These are phyloP conservation scores for Uropetala carovei DNA, from an alignment of 2,888 invertebrate genomes.

Conservation along the genomic window DNA sequence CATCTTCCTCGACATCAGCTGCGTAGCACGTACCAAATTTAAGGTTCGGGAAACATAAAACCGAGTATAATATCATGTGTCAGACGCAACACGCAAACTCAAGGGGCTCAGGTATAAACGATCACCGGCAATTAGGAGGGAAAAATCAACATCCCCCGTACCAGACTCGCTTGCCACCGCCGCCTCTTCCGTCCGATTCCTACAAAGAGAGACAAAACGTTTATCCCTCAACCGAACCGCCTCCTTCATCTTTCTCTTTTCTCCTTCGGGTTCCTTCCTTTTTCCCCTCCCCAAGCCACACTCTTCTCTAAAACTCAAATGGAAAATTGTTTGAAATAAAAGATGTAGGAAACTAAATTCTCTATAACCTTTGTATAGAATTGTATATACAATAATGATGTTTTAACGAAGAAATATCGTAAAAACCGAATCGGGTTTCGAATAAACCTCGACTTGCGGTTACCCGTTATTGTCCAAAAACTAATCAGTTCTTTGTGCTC, in stretches of 20 bases:
- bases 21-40: conserved; percentile 59
- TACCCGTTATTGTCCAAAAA: too few relatives aligned
- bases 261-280: background rate
- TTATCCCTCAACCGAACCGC: background rate
- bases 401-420: too few relatives aligned
- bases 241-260: background rate
- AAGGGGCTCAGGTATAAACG: conserved; percentile 48
- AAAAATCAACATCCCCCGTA: background rate
- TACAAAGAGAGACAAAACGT: background rate
- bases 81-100: conserved; percentile 51
- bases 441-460: too few relatives aligned
- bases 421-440: too few relatives aligned
- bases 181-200: background rate
- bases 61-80: conserved; percentile 57
- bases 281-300: background rate
- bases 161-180: background rate
- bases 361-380: too few relatives aligned
- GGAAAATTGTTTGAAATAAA: too few relatives aligned
- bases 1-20: conserved; percentile 51
- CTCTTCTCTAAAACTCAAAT: too few relatives aligned
- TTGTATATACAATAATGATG: too few relatives aligned
- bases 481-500: too few relatives aligned
- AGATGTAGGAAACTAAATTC: too few relatives aligned
- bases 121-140: conserved; percentile 50
- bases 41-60: conserved; percentile 45